Base-by-base conservation (phyloP, 2,113 vertebrate genomes). In the Capreolus pygargus region DNA sequence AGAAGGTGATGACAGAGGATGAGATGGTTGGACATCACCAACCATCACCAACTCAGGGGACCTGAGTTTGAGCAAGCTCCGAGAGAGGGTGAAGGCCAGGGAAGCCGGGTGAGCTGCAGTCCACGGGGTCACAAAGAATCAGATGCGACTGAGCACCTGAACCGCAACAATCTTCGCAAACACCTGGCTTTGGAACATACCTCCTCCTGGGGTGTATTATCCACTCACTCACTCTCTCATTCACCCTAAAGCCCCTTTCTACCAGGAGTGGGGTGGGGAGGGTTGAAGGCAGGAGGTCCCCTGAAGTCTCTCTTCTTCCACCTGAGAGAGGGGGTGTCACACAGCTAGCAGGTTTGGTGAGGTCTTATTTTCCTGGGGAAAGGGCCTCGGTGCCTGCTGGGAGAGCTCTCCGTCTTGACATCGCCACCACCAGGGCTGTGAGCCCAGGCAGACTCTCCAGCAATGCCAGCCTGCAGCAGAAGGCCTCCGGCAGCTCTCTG, bases 111-210 rank as follows among this genome's bases (percentile, higher is more conserved):
- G 67, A 39, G 36, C n/a, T 74, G 36, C 36, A 25, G 39, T 2
- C 23, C 23, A 6, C 4, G 70, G 39, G 39, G 70, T 76, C 23
- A 39, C 36, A 43, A 57, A 57, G 70, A 27, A 2, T 76, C 70
- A 23, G n/a, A 43, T 6, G 0, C 0, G 6, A 7, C 70, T 43
- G 70, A 76, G 39, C 0, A 1, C 27, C 39, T 43, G 19, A 74
- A 13, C 5, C 21, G 5, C 54, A 43, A 43, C 3, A 0, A 13
- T 25, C 57, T 50, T 78, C 33, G 30, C 55, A 54, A 60, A 64
- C n/a, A 39, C 30, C 23, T 13, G 6, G 64, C 28, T 85, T 64
- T 47, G 14, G 47, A 23, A 9, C 19, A 0, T 2, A 21, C 15
- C 30, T 27, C 19, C 5, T 82, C 76, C 43, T 11, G 21, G 23